These are phyloP conservation scores for Catajapyx aquilonaris DNA, from an alignment of 1,140 invertebrate genomes.

Conservation along the genomic window DNA sequence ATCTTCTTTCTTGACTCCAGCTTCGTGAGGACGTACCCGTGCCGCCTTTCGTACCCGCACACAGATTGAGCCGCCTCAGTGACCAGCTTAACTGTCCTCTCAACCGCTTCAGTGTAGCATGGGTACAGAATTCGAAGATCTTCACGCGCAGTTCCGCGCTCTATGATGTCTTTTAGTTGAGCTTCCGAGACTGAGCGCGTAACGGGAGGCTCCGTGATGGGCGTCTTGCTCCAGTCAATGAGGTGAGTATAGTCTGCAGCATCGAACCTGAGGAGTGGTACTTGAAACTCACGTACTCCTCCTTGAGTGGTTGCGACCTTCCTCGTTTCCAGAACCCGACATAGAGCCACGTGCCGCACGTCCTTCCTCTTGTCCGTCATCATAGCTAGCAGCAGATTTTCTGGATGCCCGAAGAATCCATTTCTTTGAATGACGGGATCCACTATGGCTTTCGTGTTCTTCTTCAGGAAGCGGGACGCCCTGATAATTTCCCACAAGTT, in stretches of 20 bases:
- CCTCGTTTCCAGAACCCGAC: not conserved
- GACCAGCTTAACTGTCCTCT: constrained; percentile 1
- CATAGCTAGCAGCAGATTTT: not conserved
- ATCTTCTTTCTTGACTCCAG: not conserved
- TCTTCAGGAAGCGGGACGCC: not conserved
- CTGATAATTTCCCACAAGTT: not conserved
- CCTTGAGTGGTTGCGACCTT: not conserved
- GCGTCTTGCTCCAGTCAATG: not conserved
- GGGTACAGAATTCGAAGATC: not conserved
- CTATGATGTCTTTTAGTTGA: not conserved
- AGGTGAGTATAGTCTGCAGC: not conserved
- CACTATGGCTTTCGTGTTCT: constrained; percentile 1
- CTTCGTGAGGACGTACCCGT: not conserved
- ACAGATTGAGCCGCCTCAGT: not conserved
- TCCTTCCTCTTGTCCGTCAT: not conserved
- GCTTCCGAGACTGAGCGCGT: not conserved
- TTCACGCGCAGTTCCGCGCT: not conserved
- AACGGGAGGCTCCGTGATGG: not conserved
- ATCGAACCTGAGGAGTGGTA: not conserved
- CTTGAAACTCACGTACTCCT: not conserved
- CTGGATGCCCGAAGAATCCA: not conserved
- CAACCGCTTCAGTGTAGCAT: constrained; percentile 1
- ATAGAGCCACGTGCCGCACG: not conserved
- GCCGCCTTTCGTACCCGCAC: not conserved
- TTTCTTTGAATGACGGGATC: not conserved